phyloP scores from a whole-genome alignment of 1,140 invertebrate species.

The Penaeus indicus region DNA sequence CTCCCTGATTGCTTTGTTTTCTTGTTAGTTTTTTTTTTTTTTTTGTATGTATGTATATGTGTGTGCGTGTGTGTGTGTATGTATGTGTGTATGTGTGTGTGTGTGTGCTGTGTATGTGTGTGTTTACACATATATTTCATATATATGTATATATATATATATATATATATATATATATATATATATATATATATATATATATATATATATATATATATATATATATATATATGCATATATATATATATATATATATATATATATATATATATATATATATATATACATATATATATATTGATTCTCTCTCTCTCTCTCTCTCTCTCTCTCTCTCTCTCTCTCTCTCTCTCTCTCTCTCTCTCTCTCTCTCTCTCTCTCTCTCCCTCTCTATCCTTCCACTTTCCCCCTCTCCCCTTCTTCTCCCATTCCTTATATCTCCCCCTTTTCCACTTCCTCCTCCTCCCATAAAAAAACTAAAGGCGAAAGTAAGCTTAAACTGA shows the following conservation, averaged over 20 bases:
- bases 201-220: constrained; percentile 29
- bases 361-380: constrained; percentile 2
- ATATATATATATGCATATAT: neutral
- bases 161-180: constrained; percentile 13
- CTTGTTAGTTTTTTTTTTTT: no score
- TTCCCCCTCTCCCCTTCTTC: neutral
- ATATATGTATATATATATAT: constrained; percentile 4
- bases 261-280: neutral
- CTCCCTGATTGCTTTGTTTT: no score
- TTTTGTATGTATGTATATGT: no score
- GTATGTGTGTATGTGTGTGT: no score
- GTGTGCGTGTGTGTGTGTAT: no score
- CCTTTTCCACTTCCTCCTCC: neutral
- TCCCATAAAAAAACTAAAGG: neutral
- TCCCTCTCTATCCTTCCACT: neutral
- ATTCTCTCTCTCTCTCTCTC: neutral
- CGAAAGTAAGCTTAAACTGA: neutral
- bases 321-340: neutral
- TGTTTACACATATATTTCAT: neutral
- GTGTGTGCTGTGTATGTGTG: no score
- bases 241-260: neutral
- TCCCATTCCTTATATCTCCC: neutral
- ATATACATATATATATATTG: neutral
- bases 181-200: constrained; percentile 22
- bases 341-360: neutral